A percentile compares a stretch with the other conserved stretches of the same genome.
phyloP scores from a whole-genome alignment of 2,113 vertebrate species.

The Sarotherodon lohbergeri region DNA sequence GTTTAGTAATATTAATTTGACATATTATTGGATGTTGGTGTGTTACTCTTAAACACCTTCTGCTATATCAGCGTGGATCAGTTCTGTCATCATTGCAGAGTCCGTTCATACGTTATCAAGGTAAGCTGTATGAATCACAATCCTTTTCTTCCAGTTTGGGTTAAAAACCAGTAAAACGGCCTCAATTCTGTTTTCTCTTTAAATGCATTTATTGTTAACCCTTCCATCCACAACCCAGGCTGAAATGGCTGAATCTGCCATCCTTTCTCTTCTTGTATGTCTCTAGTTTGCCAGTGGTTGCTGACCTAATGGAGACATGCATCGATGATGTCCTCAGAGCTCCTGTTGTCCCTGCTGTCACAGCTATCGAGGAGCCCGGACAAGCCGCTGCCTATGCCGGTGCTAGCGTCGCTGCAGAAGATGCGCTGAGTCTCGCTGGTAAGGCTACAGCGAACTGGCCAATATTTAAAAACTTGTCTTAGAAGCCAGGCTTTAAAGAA shows the following conservation, averaged over 20 bases:
- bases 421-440: constrained; percentile 68
- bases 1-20: neutral
- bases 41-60: neutral
- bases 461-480: neutral
- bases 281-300: constrained; percentile 72
- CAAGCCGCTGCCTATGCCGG: constrained; percentile 20
- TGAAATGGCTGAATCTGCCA: neutral
- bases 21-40: neutral
- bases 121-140: constrained; percentile 15
- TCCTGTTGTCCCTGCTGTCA: constrained; percentile 49
- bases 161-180: neutral
- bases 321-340: constrained; percentile 66
- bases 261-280: neutral
- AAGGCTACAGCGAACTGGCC: constrained; percentile 41
- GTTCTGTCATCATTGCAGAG: constrained; percentile 6
- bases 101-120: constrained; percentile 7
- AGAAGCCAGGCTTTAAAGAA: neutral
- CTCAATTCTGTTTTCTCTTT: neutral
- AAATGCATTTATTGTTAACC: neutral
- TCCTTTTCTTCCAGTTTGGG: neutral
- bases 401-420: constrained; percentile 44
- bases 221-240: fast-evolving
- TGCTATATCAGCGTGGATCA: neutral
- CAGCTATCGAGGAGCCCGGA: constrained; percentile 59
- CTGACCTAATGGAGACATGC: constrained; percentile 79